Conservation (phyloP, 2,113 vertebrate species). For the Ceratotherium simum region DNA sequence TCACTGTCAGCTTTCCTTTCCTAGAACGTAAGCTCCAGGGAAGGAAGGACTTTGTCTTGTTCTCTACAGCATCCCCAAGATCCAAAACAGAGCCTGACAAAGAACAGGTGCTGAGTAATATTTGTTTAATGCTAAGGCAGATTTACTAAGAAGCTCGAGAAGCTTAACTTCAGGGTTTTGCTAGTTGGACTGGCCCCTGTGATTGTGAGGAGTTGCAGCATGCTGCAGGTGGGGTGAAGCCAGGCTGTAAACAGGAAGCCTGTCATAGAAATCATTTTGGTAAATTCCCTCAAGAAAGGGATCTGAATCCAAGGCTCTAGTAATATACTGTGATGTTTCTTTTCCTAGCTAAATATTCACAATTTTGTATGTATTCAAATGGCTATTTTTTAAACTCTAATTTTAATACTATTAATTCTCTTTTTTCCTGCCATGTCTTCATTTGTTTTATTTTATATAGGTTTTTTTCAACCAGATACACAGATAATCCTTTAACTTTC, state of each 20-base stretch:
- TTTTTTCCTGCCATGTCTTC: neutral
- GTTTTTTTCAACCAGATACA: neutral
- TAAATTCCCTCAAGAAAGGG: neutral
- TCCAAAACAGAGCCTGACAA: neutral
- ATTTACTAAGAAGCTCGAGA: neutral
- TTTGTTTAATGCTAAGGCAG: neutral
- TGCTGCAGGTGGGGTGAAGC: neutral
- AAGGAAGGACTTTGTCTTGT: neutral
- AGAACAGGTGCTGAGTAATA: neutral
- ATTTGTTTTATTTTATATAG: neutral
- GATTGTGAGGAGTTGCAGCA: neutral
- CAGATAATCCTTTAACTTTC: neutral
- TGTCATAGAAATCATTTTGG: neutral
- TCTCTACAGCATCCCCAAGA: neutral
- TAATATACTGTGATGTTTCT: neutral
- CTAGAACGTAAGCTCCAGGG: neutral
- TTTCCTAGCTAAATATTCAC: neutral
- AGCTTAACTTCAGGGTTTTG: neutral
- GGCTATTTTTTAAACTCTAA: neutral
- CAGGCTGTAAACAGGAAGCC: neutral
- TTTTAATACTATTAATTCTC: neutral
- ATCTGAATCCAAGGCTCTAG: neutral
- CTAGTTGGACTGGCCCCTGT: too few species aligned
- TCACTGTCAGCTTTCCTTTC: neutral
- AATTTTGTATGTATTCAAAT: neutral